phyloP scores from a whole-genome alignment of 2,797 vertebrate species.

The Lerista edwardsae region DNA sequence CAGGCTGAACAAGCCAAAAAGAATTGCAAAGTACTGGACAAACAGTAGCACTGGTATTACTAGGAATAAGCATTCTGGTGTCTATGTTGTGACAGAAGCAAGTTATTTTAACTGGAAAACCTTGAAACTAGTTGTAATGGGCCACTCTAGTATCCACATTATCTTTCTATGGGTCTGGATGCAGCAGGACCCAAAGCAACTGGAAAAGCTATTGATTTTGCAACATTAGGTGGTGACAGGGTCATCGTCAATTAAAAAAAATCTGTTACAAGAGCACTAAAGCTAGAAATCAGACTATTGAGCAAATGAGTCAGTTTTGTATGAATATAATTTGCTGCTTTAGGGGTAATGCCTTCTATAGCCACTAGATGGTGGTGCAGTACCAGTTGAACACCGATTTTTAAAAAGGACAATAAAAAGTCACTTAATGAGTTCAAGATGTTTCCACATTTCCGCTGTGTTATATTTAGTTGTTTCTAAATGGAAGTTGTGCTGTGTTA shows the following conservation, averaged over 20 bases:
- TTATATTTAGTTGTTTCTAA: constrained; percentile 38
- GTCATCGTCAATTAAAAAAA: background rate
- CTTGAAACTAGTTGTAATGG: too few species aligned
- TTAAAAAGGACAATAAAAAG: constrained; percentile 5
- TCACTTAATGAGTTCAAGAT: constrained; percentile 32
- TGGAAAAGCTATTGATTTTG: background rate
- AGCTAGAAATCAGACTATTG: background rate
- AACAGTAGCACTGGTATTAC: too few species aligned
- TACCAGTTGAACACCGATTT: background rate
- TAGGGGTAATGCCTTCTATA: constrained; percentile 18
- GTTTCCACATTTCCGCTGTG: constrained; percentile 10
- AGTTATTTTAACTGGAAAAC: too few species aligned
- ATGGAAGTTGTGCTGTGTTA: constrained; percentile 14
- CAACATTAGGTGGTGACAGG: background rate
- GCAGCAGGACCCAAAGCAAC: too few species aligned
- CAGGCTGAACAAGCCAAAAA: too few species aligned
- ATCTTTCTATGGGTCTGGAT: too few species aligned
- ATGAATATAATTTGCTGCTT: background rate
- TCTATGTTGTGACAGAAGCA: too few species aligned
- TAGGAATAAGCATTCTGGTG: too few species aligned
- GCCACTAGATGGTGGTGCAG: constrained; percentile 64
- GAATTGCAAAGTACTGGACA: too few species aligned
- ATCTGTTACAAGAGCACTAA: constrained; percentile 18
- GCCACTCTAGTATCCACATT: too few species aligned
- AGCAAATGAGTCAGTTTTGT: background rate